Evolutionary conservation across 2,113 vertebrate species (phyloP).

Genomic region (Larimichthys crocea): DNA sequence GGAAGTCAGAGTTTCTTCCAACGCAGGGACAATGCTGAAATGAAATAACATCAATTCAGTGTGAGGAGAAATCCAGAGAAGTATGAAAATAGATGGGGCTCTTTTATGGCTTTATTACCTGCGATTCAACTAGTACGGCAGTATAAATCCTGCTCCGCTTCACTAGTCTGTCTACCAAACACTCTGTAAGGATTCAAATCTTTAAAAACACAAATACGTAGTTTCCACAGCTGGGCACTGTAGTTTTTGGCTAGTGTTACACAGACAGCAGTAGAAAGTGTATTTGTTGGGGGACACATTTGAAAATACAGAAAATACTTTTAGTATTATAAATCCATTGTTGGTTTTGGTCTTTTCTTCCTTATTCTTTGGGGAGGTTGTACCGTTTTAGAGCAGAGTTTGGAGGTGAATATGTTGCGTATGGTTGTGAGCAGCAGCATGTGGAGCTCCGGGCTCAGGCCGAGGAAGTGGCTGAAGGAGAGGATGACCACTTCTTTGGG

Average conservation of each 20-base stretch:
- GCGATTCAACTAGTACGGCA: too few species aligned
- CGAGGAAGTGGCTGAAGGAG: slow-evolving; percentile 86
- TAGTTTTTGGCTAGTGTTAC: not conserved
- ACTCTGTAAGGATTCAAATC: too few species aligned
- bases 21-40: too few species aligned
- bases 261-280: not conserved
- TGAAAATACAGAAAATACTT: not conserved
- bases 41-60: too few species aligned
- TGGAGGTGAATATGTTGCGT: slow-evolving; percentile 79
- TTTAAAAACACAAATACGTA: not conserved
- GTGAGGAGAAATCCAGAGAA: too few species aligned
- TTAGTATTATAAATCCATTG: not conserved
- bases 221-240: not conserved
- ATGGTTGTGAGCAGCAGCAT: slow-evolving; percentile 79
- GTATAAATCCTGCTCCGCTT: too few species aligned
- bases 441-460: slow-evolving; percentile 82
- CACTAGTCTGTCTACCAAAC: too few species aligned
- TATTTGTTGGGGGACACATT: not conserved
- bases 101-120: too few species aligned
- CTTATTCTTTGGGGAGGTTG: rapidly evolving
- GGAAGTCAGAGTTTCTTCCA: too few species aligned
- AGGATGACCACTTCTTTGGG: slow-evolving; percentile 85
- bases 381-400: slow-evolving; percentile 84
- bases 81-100: too few species aligned
- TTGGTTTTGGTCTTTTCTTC: not conserved